Percentiles rank a stretch among this genome's conserved stretches.
phyloP scores from a whole-genome alignment of 2,888 invertebrate genomes.

The Entomobrya proxima region DNA sequence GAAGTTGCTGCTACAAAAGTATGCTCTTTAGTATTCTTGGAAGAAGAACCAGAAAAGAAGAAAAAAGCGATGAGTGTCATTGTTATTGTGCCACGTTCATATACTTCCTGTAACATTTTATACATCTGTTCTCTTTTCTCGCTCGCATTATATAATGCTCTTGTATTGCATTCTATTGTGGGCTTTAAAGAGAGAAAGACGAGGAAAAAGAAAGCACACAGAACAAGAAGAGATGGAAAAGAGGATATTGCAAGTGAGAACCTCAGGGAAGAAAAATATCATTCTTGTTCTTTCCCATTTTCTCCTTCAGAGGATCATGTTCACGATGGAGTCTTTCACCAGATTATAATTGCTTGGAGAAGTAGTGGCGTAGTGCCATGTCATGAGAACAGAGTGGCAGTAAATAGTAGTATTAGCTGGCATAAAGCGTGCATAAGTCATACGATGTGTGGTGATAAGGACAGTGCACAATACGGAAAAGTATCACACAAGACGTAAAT shows the following conservation, averaged over 20 bases:
- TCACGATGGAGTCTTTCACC: constrained; percentile 20
- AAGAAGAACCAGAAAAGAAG: neutral
- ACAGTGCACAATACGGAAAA: neutral
- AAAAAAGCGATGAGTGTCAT: constrained; percentile 2
- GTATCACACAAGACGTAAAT: neutral
- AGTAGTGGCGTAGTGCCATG: neutral
- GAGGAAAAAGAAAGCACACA: neutral
- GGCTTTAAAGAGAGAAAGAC: neutral
- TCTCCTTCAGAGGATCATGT: constrained; percentile 7
- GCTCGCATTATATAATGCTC: neutral
- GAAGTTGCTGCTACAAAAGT: constrained; percentile 25
- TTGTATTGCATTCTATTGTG: neutral
- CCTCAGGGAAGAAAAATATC: neutral
- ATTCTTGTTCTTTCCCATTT: neutral
- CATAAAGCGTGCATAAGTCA: neutral
- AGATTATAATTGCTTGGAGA: constrained; percentile 25
- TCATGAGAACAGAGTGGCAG: neutral
- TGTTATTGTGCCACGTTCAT: constrained; percentile 26
- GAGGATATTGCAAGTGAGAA: neutral
- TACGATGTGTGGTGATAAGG: neutral
- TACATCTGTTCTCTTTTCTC: neutral
- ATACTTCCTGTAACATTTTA: neutral
- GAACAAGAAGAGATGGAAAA: neutral
- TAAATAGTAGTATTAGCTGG: neutral
- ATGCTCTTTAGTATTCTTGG: constrained; percentile 1